A percentile compares a stretch with the other conserved stretches of the same genome.
These are phyloP conservation scores for Eupithecia subfuscata DNA, from an alignment of 2,888 invertebrate species.

Conservation along the genomic window DNA sequence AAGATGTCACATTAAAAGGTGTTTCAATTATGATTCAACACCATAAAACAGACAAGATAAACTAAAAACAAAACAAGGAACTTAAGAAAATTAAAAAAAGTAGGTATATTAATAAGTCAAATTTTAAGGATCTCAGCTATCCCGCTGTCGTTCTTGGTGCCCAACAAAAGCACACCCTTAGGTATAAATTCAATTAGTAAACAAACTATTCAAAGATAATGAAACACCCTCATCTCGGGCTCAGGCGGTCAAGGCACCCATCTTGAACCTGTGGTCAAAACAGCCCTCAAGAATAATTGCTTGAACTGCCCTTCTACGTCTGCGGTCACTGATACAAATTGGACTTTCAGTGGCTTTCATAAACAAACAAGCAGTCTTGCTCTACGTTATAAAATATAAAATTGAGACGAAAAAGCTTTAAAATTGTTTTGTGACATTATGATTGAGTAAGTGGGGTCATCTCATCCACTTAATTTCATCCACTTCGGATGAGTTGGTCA, in stretches of 20 bases:
- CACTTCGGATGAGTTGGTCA: too few species aligned
- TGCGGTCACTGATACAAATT: conserved; percentile 28
- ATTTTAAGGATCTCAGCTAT: not conserved
- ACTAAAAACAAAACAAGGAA: not conserved
- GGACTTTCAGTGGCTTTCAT: conserved; percentile 5
- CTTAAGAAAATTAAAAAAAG: not conserved
- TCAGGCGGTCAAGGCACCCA: conserved; percentile 18
- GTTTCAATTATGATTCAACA: not conserved
- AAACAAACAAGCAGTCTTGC: not conserved
- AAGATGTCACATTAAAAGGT: not conserved
- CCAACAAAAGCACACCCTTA: not conserved
- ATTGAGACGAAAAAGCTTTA: too few species aligned
- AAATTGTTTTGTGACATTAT: too few species aligned
- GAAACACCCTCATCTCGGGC: conserved; percentile 28
- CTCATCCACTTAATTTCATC: too few species aligned
- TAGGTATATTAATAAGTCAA: too few species aligned
- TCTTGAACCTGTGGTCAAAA: conserved; percentile 24
- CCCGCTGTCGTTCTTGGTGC: not conserved
- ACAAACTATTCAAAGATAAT: conserved; percentile 23
- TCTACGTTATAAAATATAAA: too few species aligned
- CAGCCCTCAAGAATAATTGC: conserved; percentile 51
- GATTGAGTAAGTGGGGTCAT: too few species aligned
- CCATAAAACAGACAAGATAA: not conserved
- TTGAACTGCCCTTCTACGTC: conserved; percentile 20
- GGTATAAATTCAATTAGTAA: conserved; percentile 17